A percentile compares a stretch with the other conserved stretches of the same genome.
Evolutionary conservation across 1,140 invertebrate species (phyloP).

Genomic region (Agraylea sexmaculata): DNA sequence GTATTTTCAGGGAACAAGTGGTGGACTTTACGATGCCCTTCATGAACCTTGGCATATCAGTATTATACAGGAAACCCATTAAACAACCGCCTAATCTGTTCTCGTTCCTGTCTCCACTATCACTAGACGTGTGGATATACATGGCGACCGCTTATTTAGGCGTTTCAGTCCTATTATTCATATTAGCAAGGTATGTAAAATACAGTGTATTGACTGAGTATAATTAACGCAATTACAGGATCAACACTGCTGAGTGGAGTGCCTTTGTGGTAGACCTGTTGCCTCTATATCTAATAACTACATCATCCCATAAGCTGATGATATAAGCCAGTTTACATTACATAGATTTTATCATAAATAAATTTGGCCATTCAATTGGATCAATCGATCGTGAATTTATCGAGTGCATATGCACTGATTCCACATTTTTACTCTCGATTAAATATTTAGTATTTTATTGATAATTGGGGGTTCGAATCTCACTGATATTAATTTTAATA

Average conservation of each 20-base stretch:
- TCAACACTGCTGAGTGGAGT: neutral
- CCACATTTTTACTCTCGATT: no score
- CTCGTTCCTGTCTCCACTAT: conserved; percentile 87
- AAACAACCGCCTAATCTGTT: conserved; percentile 86
- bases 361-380: no score
- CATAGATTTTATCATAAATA: neutral
- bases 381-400: no score
- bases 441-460: no score
- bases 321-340: neutral
- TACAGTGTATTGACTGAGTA: neutral
- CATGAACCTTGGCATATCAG: conserved; percentile 89
- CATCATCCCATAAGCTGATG: neutral
- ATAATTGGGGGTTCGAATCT: no score
- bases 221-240: neutral
- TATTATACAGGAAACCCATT: conserved; percentile 82
- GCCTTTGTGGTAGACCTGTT: neutral
- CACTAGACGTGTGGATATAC: conserved; percentile 91
- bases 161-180: conserved; percentile 85
- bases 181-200: conserved; percentile 69
- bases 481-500: no score
- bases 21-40: conserved; percentile 94
- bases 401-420: no score
- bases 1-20: conserved; percentile 46
- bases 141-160: conserved; percentile 89
- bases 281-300: neutral